Evolutionary conservation across 1,140 invertebrate species (phyloP).

Genomic region (Capitella teleta): DNA sequence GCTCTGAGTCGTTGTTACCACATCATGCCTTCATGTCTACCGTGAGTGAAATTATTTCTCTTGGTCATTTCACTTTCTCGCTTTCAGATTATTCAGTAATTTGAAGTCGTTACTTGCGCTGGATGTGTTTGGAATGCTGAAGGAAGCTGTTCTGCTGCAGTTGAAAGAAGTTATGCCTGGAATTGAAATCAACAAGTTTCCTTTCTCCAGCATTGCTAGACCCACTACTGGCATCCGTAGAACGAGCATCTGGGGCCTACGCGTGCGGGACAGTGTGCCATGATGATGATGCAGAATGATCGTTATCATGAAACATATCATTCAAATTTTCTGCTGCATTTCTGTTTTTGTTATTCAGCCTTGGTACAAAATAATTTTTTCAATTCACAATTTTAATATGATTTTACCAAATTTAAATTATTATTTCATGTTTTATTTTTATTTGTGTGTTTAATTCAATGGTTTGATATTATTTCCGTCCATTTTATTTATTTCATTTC

Average conservation of each 20-base stretch:
- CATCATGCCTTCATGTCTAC: constrained; percentile 51
- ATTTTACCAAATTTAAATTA: too few relatives aligned
- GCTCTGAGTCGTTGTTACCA: constrained; percentile 73
- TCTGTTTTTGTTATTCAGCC: too few relatives aligned
- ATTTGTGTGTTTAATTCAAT: too few relatives aligned
- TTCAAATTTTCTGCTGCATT: too few relatives aligned
- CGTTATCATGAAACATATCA: too few relatives aligned
- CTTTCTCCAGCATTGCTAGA: constrained; percentile 68
- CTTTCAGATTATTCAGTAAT: constrained; percentile 46
- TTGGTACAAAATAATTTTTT: too few relatives aligned
- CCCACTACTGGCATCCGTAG: constrained; percentile 73
- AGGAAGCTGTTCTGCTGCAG: constrained; percentile 47
- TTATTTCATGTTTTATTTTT: too few relatives aligned
- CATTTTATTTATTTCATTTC: too few relatives aligned
- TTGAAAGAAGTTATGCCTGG: constrained; percentile 47
- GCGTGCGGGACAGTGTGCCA: constrained; percentile 63
- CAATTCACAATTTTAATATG: too few relatives aligned
- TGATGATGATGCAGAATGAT: too few relatives aligned
- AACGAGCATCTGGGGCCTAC: constrained; percentile 76
- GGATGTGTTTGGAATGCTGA: constrained; percentile 65
- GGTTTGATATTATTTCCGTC: too few relatives aligned
- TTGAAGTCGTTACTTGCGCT: constrained; percentile 54
- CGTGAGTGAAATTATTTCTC: constrained; percentile 45
- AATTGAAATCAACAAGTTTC: constrained; percentile 56
- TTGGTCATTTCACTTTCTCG: constrained; percentile 1